These are phyloP conservation scores for Etheostoma nigrum DNA, from an alignment of 2,797 vertebrate genomes.

Conservation along the genomic window DNA sequence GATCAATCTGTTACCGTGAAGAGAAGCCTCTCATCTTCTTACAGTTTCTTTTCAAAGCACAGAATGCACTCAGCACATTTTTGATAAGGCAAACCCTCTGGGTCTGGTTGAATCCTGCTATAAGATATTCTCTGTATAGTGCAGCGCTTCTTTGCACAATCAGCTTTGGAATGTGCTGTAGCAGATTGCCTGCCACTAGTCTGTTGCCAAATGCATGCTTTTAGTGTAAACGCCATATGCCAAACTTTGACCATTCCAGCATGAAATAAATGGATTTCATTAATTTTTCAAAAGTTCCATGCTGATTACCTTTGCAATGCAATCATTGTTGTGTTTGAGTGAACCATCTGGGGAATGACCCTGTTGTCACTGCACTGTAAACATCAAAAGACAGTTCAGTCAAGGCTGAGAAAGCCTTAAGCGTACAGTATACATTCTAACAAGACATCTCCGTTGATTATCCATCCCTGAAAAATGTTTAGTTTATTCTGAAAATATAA, in stretches of 20 bases:
- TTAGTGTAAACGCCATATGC: slow-evolving; percentile 11
- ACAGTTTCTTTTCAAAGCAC: slow-evolving; percentile 56
- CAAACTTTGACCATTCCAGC: slow-evolving; percentile 14
- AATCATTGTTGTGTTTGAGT: slow-evolving; percentile 24
- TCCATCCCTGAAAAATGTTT: background rate
- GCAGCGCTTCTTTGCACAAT: slow-evolving; percentile 45
- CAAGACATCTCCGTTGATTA: background rate
- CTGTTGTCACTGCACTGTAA: background rate
- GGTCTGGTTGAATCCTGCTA: slow-evolving; percentile 29
- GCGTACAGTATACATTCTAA: background rate
- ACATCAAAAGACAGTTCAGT: slow-evolving; percentile 3
- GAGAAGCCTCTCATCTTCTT: slow-evolving; percentile 44
- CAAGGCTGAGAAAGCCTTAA: background rate
- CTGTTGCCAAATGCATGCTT: slow-evolving; percentile 31
- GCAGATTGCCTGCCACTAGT: slow-evolving; percentile 21
- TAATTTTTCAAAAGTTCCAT: slow-evolving; percentile 3
- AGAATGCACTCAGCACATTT: slow-evolving; percentile 58
- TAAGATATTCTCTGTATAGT: slow-evolving; percentile 57
- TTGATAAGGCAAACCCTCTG: slow-evolving; percentile 53
- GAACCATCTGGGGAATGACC: background rate
- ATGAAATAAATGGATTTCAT: slow-evolving; percentile 29
- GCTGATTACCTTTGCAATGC: slow-evolving; percentile 9
- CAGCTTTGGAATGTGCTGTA: slow-evolving; percentile 37
- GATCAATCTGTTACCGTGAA: slow-evolving; percentile 53
- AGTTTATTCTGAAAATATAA: background rate